Base-by-base conservation (phyloP, 2,888 invertebrate species). In the Rosalia funebris region DNA sequence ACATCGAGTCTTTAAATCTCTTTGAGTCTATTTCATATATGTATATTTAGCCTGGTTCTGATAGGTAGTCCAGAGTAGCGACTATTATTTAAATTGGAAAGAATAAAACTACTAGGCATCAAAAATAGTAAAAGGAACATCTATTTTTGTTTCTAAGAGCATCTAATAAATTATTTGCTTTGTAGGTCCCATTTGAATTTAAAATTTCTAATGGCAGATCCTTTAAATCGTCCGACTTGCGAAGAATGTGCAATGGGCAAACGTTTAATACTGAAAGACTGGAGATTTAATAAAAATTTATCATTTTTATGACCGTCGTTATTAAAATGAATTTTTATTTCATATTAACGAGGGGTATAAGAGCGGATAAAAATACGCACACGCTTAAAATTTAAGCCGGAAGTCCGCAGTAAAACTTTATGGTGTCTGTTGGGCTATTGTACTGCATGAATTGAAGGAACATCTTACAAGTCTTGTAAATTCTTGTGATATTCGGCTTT, bases 121-220 rank as follows among this genome's bases (percentile, higher is more conserved):
- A n/a, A 25, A 25, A 25, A 25, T 25, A 25, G 25, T 25, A 25
- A 25, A 25, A 25, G 7, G 3, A 25, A 25, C 3, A 25, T 7
- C 25, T 25, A 7, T n/a, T 11, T 11, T 34, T n/a, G 11, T 11
- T 10, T 12, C 12, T 3, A 12, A 57, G 45, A 19, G 36, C 44
- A 52, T 25, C 53, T 60, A 57, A 60, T 54, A 53, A 63, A 60
- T 53, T 52, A 41, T 45, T 39, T 46, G 48, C 50, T 46, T 50
- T 19, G 20, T 9, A 7, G 42, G 36, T 1, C 32, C 37, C 45
- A 63, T 63, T 60, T 63, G 53, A 63, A 63, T 60, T 63, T 63
- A 47, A 63, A 63, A 63, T 63, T 60, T 54, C 32, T 59, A 59
- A 63, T 63, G 62, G 56, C 39, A 42, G 50, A 54, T 45, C 36